Base-by-base conservation (phyloP, 1,140 invertebrate genomes). In the Bombus vancouverensis region DNA sequence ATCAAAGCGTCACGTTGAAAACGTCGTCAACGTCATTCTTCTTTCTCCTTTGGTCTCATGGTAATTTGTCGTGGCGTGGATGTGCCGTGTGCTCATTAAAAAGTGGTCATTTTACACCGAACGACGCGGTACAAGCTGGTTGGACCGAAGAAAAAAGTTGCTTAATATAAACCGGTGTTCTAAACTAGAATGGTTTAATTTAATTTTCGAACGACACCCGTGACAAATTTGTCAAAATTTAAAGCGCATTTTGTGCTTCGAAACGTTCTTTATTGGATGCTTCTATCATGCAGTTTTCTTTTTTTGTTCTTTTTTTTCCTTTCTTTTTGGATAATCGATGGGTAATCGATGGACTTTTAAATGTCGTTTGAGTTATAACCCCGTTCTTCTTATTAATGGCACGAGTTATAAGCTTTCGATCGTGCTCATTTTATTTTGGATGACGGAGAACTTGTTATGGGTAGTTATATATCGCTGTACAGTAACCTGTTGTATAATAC, bases 1-100 rank as follows among this genome's bases (percentile, higher is more conserved):
- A 81, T 71, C 78, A 70, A 80, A 68, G 77, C 28, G 66, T 70
- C 78, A 57, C 47, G 66, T 57, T 57, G 66, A 71, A 81, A 81
- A 71, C 34, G 66, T 34, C 34, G 18, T 39, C 70, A 42, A 44
- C 42, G 42, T 81, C 78, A 9, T 81, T 57, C 66, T 57, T 71
- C 70, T 53, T 47, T 32, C 53, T n/a, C 5, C 8, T 15, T 70
- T 28, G 22, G 22, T 12, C 4, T 15, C 65, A 25, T n/a, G 8
- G 34, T 39, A 81, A 71, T 81, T 81, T 81, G 78, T 81, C 66
- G 70, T 42, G n/a, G 44, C 28, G 9, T n/a, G 47, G 65, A 71
- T 71, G 32, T 18, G 4, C 65, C 22, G 13, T 32, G 25, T 13
- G 66, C 22, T 9, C 34, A 18, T 81, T 57, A 57, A 81, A 71